These are phyloP conservation scores for Lota lota DNA, from an alignment of 2,113 vertebrate species.

Conservation along the genomic window DNA sequence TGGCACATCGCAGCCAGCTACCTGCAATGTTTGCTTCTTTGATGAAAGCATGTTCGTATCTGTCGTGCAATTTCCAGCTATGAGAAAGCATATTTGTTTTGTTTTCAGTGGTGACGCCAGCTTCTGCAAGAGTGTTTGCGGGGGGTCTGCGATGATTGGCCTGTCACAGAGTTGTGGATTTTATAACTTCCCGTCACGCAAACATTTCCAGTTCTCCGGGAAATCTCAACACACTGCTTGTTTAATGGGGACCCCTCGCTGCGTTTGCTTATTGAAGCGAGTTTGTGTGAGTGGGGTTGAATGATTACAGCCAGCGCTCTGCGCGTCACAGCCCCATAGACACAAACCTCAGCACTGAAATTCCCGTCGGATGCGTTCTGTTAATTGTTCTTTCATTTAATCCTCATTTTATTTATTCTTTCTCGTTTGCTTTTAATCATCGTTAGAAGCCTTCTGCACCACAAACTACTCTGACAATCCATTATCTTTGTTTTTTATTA, in stretches of 20 bases:
- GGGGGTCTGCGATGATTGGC: neutral
- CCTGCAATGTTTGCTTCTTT: neutral
- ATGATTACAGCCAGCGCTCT: neutral
- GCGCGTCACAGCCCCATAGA: neutral
- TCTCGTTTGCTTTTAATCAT: no score
- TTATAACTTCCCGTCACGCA: neutral
- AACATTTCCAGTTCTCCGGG: neutral
- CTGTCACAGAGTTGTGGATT: neutral
- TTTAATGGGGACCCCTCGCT: neutral
- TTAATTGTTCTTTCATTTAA: no score
- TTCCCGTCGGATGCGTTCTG: neutral
- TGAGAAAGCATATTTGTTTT: neutral
- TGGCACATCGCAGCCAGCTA: neutral
- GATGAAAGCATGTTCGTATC: no score
- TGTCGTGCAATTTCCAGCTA: no score
- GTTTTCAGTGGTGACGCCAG: neutral
- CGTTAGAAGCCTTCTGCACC: no score
- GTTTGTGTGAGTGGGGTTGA: constrained; percentile 7
- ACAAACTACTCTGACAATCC: no score
- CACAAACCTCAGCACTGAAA: neutral
- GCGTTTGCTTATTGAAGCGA: constrained; percentile 1
- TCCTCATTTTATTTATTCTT: no score
- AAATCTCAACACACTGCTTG: neutral
- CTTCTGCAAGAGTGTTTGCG: neutral
- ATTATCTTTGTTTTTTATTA: no score